Percentiles rank a stretch among this genome's conserved stretches.
Conservation (phyloP, 2,797 vertebrate genomes). For the Balearica regulorum region DNA sequence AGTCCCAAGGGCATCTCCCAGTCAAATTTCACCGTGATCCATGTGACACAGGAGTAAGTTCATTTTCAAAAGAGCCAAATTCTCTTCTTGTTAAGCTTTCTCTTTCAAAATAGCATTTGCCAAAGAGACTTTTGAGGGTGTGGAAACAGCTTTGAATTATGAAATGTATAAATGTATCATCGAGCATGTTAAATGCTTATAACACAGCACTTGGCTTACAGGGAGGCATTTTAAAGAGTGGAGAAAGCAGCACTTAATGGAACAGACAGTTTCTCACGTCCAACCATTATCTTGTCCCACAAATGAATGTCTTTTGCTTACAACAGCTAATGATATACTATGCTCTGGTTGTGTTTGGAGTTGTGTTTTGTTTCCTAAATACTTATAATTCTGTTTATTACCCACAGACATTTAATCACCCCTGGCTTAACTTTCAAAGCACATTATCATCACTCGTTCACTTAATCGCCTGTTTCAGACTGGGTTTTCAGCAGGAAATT, state of each 20-base stretch:
- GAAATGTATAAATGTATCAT: background rate
- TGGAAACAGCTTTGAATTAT: background rate
- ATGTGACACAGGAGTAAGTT: background rate
- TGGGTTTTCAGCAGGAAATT: slow-evolving; percentile 66
- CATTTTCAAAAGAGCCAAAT: background rate
- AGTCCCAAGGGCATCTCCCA: background rate
- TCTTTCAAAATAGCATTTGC: background rate
- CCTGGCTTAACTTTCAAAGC: slow-evolving; percentile 71
- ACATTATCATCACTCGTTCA: slow-evolving; percentile 59
- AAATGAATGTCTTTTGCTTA: background rate
- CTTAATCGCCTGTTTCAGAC: slow-evolving; percentile 58
- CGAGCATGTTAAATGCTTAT: background rate
- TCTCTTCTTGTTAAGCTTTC: background rate
- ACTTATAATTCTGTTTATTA: slow-evolving; percentile 60
- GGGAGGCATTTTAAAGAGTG: background rate
- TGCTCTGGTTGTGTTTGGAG: background rate
- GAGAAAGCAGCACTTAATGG: background rate
- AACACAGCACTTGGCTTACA: background rate
- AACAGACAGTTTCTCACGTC: background rate
- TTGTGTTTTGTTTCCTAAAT: slow-evolving; percentile 49
- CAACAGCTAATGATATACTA: background rate
- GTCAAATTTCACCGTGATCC: background rate
- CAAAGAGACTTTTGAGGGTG: background rate
- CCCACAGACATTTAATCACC: slow-evolving; percentile 64
- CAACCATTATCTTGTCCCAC: background rate